Conservation (phyloP, 2,797 vertebrate genomes). For the Sebastes melanostomus region DNA sequence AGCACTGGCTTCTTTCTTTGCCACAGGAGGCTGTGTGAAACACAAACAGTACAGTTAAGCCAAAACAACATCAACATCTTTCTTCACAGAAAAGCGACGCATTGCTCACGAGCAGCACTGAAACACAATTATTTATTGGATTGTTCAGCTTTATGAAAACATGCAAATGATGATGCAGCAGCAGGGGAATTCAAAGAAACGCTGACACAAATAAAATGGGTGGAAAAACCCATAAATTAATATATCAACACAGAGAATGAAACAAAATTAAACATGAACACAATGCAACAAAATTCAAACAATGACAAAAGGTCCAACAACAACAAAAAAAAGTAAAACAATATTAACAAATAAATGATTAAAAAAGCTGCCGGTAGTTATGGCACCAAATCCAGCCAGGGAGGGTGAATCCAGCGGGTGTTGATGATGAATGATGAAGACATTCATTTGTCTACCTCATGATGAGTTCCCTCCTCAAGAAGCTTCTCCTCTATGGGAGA, state of each 20-base stretch:
- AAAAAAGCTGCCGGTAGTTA: constrained; percentile 2
- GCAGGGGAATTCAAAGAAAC: constrained; percentile 18
- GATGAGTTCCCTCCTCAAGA: constrained; percentile 65
- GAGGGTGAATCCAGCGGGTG: constrained; percentile 47
- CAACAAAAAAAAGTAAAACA: not conserved
- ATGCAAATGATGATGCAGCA: constrained; percentile 18
- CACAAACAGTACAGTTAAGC: constrained; percentile 25
- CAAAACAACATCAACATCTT: not conserved
- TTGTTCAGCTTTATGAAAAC: constrained; percentile 2
- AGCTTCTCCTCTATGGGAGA: constrained; percentile 85
- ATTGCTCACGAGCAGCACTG: not conserved
- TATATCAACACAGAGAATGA: not conserved
- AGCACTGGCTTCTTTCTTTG: constrained; percentile 82
- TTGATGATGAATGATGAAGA: constrained; percentile 28
- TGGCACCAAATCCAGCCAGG: constrained; percentile 39
- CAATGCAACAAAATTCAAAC: not conserved
- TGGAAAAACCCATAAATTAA: constrained; percentile 6
- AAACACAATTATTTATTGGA: not conserved
- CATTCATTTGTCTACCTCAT: constrained; percentile 74
- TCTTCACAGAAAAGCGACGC: not conserved
- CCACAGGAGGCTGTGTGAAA: constrained; percentile 81
- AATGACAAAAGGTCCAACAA: constrained; percentile 6
- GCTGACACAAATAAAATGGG: not conserved
- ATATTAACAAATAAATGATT: not conserved
- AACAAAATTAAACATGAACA: not conserved